Evolutionary conservation across 2,797 vertebrate genomes (phyloP).

Genomic region (Meda fulgida): DNA sequence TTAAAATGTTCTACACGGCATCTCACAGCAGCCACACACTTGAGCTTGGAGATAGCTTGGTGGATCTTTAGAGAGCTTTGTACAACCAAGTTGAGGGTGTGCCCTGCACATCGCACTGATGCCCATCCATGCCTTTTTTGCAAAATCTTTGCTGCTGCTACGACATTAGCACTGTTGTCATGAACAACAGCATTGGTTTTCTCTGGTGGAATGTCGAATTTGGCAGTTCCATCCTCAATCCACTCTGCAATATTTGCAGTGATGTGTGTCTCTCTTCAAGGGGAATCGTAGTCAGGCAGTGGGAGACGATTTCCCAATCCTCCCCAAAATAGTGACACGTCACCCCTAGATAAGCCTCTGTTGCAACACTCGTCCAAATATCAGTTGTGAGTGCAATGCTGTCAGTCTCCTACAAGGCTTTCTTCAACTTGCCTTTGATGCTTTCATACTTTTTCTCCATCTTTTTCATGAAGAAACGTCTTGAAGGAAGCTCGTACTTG

Average conservation of each 20-base stretch:
- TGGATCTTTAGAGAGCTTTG: constrained; percentile 4
- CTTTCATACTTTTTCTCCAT: too few species aligned
- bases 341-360: too few species aligned
- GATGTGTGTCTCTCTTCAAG: too few species aligned
- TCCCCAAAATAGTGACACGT: too few species aligned
- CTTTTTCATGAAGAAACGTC: too few species aligned
- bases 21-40: constrained; percentile 30
- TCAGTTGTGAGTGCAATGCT: too few species aligned
- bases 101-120: constrained; percentile 48
- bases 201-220: constrained; percentile 46
- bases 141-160: constrained; percentile 45
- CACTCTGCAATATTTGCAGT: background rate
- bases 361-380: too few species aligned
- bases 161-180: constrained; percentile 47
- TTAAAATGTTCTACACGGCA: constrained; percentile 49
- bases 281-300: too few species aligned
- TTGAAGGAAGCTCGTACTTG: too few species aligned
- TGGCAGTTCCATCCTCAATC: constrained; percentile 9
- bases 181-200: constrained; percentile 34
- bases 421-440: too few species aligned
- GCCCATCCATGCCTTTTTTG: constrained; percentile 44
- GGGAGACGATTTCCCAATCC: too few species aligned
- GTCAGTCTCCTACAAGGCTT: too few species aligned
- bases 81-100: constrained; percentile 50
- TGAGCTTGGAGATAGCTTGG: background rate